Conservation (phyloP, 2,888 invertebrate genomes). For the Sceliomorpha sp. region DNA sequence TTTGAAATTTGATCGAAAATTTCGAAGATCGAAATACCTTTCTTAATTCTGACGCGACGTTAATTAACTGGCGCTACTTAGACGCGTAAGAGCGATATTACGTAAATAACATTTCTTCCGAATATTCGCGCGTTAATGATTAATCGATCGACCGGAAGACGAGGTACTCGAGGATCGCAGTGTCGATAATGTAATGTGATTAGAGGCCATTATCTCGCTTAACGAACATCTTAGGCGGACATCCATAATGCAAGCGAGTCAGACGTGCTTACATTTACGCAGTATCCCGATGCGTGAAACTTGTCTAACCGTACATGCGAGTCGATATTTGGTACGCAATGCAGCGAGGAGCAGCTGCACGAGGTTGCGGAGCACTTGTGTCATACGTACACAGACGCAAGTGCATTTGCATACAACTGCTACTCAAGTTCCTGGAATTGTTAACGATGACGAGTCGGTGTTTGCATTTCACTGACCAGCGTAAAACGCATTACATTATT, state of each 20-base stretch:
- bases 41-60: too few relatives aligned
- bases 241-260: constrained; percentile 5
- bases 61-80: too few relatives aligned
- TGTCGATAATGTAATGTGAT: constrained; percentile 4
- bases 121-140: too few relatives aligned
- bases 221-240: constrained; percentile 10
- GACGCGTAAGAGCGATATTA: too few relatives aligned
- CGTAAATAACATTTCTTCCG: too few relatives aligned
- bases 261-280: constrained; percentile 1
- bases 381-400: not conserved
- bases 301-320: constrained; percentile 1
- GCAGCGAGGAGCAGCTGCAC: constrained; percentile 6
- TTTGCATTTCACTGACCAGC: too few relatives aligned
- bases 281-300: not conserved
- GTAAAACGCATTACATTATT: too few relatives aligned
- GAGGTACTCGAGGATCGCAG: too few relatives aligned
- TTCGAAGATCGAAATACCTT: too few relatives aligned
- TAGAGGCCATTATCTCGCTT: constrained; percentile 7
- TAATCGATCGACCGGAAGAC: too few relatives aligned
- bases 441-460: too few relatives aligned
- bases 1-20: too few relatives aligned
- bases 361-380: constrained; percentile 1
- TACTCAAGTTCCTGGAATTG: not conserved
- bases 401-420: constrained; percentile 5
- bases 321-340: constrained; percentile 4